Percentiles rank a stretch among this genome's conserved stretches.
These are phyloP conservation scores for Passer domesticus DNA, from an alignment of 2,113 vertebrate genomes.

Conservation along the genomic window DNA sequence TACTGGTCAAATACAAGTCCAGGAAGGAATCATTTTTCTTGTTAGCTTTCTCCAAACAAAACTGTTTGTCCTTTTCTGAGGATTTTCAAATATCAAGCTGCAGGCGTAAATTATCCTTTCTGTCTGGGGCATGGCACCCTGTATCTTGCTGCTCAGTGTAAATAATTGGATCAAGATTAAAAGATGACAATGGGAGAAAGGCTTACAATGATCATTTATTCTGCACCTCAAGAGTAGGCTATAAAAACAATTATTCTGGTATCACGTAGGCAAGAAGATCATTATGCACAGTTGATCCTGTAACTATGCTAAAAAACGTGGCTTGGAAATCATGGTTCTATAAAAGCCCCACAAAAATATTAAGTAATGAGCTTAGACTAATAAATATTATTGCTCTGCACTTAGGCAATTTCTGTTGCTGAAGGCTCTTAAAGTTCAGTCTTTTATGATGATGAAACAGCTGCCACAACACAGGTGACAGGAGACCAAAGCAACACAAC, in stretches of 20 bases:
- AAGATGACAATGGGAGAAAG: constrained; percentile 30
- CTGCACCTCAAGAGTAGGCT: constrained; percentile 21
- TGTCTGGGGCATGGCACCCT: neutral
- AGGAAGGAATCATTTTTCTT: neutral
- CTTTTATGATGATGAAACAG: constrained; percentile 22
- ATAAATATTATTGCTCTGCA: constrained; percentile 41
- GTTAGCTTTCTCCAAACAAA: constrained; percentile 26
- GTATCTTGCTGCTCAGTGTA: constrained; percentile 9
- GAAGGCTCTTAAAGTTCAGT: constrained; percentile 32
- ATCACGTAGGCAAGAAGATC: constrained; percentile 10
- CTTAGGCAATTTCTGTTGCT: neutral
- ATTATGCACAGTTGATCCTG: constrained; percentile 9
- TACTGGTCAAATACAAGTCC: constrained; percentile 6
- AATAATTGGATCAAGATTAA: constrained; percentile 54
- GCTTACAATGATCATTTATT: constrained; percentile 35
- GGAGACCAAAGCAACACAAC: neutral
- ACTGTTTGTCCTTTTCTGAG: neutral
- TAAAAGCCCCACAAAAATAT: neutral
- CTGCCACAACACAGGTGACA: neutral
- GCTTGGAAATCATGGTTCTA: constrained; percentile 5
- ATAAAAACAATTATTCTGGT: constrained; percentile 28
- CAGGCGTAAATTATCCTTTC: constrained; percentile 15
- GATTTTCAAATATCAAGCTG: neutral
- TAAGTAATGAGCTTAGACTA: constrained; percentile 22
- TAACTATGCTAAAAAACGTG: constrained; percentile 1